A percentile compares a stretch with the other conserved stretches of the same genome.
phyloP scores from a whole-genome alignment of 2,113 vertebrate species.

The Neotoma lepida region DNA sequence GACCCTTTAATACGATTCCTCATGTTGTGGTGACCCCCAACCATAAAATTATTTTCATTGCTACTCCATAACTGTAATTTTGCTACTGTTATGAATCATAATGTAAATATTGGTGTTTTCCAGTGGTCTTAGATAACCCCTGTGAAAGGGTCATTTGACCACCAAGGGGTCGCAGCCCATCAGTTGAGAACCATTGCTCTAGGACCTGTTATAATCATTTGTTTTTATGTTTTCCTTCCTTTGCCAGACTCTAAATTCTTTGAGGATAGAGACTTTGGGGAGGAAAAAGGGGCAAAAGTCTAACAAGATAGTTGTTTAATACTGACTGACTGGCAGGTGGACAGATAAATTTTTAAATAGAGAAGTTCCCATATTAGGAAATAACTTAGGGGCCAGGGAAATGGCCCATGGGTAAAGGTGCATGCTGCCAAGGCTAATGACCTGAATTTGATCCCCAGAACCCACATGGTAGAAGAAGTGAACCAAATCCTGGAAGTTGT shows the following conservation, averaged over 20 bases:
- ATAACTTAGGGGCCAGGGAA: not conserved
- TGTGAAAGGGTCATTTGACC: not conserved
- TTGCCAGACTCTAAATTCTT: slow-evolving; percentile 6
- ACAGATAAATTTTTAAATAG: not conserved
- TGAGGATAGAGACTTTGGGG: not conserved
- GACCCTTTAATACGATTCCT: not conserved
- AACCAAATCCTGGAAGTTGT: not conserved
- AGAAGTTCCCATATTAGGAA: not conserved
- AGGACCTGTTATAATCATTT: not conserved
- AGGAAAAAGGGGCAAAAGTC: not conserved
- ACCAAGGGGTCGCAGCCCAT: not conserved
- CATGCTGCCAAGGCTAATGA: not conserved
- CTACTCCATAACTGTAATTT: not conserved
- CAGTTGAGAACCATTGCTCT: not conserved
- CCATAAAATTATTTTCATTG: not conserved
- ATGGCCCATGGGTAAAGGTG: not conserved
- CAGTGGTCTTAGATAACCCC: not conserved
- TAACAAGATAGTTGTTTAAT: slow-evolving; percentile 1
- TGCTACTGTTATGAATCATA: not conserved
- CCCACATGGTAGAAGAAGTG: not conserved
- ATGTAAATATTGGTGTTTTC: not conserved
- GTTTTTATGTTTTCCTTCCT: not conserved
- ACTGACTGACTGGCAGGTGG: too few species aligned
- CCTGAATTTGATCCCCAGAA: not conserved
- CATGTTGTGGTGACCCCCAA: not conserved